Percentiles rank a stretch among this genome's conserved stretches.
These are phyloP conservation scores for Anser cygnoides DNA, from an alignment of 2,113 vertebrate genomes.

Conservation along the genomic window DNA sequence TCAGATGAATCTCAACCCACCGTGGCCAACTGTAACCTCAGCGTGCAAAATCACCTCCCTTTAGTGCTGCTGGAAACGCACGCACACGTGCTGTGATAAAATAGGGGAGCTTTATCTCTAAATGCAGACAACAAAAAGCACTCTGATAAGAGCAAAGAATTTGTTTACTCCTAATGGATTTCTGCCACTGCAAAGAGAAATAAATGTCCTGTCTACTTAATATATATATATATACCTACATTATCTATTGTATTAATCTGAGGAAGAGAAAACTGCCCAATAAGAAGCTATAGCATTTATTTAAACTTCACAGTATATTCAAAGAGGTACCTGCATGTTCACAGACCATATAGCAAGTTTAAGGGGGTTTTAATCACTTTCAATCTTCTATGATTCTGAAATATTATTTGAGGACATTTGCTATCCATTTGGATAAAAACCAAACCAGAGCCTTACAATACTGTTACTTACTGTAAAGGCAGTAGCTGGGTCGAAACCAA, in stretches of 20 bases:
- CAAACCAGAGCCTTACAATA: not conserved
- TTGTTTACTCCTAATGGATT: constrained; percentile 48
- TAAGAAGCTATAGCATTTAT: not conserved
- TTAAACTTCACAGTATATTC: not conserved
- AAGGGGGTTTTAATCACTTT: not conserved
- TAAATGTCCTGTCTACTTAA: constrained; percentile 5
- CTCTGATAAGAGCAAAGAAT: constrained; percentile 27
- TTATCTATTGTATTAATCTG: not conserved
- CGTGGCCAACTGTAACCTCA: accelerated
- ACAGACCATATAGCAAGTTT: not conserved
- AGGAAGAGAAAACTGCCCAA: not conserved
- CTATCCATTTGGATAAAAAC: not conserved
- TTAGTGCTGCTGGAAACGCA: accelerated
- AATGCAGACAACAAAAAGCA: not conserved
- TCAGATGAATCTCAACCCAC: not conserved
- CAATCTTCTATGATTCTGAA: not conserved
- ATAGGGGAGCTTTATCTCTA: not conserved
- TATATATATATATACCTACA: not conserved
- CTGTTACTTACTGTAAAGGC: not conserved
- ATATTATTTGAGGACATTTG: not conserved
- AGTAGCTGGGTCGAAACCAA: not conserved
- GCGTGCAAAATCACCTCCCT: not conserved
- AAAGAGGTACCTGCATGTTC: not conserved
- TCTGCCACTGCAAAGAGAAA: constrained; percentile 24
- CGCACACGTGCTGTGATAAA: not conserved